phyloP scores from a whole-genome alignment of 2,113 vertebrate species.

The Sinocyclocheilus anophthalmus region DNA sequence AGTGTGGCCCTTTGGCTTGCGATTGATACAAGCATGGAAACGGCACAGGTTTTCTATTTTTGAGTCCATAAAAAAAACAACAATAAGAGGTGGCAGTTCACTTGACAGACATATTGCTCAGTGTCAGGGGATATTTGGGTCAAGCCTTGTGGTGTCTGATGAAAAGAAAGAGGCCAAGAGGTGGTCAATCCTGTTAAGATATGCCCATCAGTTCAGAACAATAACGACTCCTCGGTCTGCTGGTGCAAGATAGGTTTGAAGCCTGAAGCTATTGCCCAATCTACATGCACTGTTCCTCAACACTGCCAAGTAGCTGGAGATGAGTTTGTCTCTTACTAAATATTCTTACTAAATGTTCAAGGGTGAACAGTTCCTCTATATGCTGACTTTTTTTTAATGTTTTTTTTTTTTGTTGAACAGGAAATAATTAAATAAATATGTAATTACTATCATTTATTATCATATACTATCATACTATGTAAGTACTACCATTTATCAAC shows the following conservation, averaged over 20 bases:
- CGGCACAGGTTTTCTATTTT: slow-evolving; percentile 5
- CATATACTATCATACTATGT: too few relatives aligned
- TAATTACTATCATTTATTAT: too few relatives aligned
- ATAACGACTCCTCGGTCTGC: slow-evolving; percentile 45
- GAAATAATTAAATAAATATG: not conserved
- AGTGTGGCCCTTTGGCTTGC: not conserved
- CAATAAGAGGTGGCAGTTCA: slow-evolving; percentile 39
- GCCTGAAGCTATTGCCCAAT: slow-evolving; percentile 45
- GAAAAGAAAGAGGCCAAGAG: slow-evolving; percentile 47
- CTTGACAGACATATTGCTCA: slow-evolving; percentile 36
- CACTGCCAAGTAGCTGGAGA: slow-evolving; percentile 27
- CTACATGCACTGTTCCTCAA: slow-evolving; percentile 31
- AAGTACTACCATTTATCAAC: too few relatives aligned
- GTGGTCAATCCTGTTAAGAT: slow-evolving; percentile 65
- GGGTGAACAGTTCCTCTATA: slow-evolving; percentile 56
- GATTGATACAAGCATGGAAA: slow-evolving; percentile 13
- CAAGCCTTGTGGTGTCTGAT: slow-evolving; percentile 6
- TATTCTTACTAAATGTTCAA: slow-evolving; percentile 59
- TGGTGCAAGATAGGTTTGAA: slow-evolving; percentile 54
- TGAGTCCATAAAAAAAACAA: not conserved
- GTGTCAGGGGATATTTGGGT: slow-evolving; percentile 21
- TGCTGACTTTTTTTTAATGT: not conserved
- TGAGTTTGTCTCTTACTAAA: slow-evolving; percentile 41
- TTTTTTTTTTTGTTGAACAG: too few relatives aligned
- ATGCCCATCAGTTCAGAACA: slow-evolving; percentile 59